phyloP scores from a whole-genome alignment of 1,140 invertebrate genomes.

The Akabosia matsudoensis region DNA sequence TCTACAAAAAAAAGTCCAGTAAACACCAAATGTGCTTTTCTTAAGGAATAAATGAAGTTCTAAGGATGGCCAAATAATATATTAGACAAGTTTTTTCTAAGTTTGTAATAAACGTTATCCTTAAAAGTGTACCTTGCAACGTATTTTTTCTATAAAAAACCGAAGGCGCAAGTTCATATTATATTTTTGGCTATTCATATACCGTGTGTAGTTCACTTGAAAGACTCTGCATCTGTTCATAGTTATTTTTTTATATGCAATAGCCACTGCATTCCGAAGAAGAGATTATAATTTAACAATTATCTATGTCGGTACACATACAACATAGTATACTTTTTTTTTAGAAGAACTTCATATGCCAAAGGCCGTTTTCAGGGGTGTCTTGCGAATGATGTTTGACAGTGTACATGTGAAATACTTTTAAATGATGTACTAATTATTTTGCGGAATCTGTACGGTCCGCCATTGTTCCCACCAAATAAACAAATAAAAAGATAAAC shows the following conservation, averaged over 20 bases:
- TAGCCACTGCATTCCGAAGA: too few relatives aligned
- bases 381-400: background rate
- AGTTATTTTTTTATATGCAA: too few relatives aligned
- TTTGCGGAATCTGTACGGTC: background rate
- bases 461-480: background rate
- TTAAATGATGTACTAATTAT: background rate
- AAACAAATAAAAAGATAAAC: background rate
- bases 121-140: background rate
- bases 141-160: too few relatives aligned
- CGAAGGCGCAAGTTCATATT: too few relatives aligned
- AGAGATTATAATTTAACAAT: too few relatives aligned
- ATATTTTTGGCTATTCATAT: too few relatives aligned
- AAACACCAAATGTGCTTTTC: background rate
- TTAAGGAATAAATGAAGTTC: background rate
- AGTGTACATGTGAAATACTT: background rate
- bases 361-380: background rate
- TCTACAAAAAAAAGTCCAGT: background rate
- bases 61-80: background rate
- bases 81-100: too few relatives aligned
- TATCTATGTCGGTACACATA: too few relatives aligned
- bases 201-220: too few relatives aligned
- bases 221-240: too few relatives aligned
- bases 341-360: background rate
- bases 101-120: background rate
- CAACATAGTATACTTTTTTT: too few relatives aligned